Evolutionary conservation across 2,113 vertebrate genomes (phyloP).

Genomic region (Sturnira hondurensis): DNA sequence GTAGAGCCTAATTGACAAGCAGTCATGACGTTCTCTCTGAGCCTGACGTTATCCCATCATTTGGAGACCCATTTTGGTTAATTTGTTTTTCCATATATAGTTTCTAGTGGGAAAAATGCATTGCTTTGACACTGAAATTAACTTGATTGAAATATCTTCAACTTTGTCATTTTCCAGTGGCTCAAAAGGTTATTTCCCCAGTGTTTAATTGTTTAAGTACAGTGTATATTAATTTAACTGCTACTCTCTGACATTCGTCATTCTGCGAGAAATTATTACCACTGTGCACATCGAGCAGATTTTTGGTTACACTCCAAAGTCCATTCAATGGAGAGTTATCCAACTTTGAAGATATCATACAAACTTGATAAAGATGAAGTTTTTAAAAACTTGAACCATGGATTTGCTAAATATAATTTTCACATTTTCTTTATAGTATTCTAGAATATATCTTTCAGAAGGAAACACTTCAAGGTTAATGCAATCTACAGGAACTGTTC

Average conservation of each 20-base stretch:
- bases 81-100: slow-evolving; percentile 78
- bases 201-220: slow-evolving; percentile 75
- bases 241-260: slow-evolving; percentile 63
- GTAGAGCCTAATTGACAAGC: slow-evolving; percentile 65
- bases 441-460: slow-evolving; percentile 56
- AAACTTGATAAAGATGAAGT: slow-evolving; percentile 38
- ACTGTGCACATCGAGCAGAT: slow-evolving; percentile 26
- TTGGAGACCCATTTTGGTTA: slow-evolving; percentile 73
- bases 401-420: slow-evolving; percentile 68
- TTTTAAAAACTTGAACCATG: background rate
- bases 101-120: slow-evolving; percentile 81
- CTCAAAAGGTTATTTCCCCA: slow-evolving; percentile 83
- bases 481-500: slow-evolving; percentile 76
- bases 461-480: slow-evolving; percentile 68
- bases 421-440: slow-evolving; percentile 38
- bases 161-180: slow-evolving; percentile 80
- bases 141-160: slow-evolving; percentile 80
- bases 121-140: slow-evolving; percentile 80
- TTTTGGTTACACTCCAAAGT: slow-evolving; percentile 37
- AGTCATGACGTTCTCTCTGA: slow-evolving; percentile 70
- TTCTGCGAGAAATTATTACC: slow-evolving; percentile 47
- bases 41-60: slow-evolving; percentile 69
- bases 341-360: slow-evolving; percentile 45
- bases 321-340: slow-evolving; percentile 24
- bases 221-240: slow-evolving; percentile 69